Conservation (phyloP, 2,797 vertebrate genomes). For the Sebastolobus alascanus region DNA sequence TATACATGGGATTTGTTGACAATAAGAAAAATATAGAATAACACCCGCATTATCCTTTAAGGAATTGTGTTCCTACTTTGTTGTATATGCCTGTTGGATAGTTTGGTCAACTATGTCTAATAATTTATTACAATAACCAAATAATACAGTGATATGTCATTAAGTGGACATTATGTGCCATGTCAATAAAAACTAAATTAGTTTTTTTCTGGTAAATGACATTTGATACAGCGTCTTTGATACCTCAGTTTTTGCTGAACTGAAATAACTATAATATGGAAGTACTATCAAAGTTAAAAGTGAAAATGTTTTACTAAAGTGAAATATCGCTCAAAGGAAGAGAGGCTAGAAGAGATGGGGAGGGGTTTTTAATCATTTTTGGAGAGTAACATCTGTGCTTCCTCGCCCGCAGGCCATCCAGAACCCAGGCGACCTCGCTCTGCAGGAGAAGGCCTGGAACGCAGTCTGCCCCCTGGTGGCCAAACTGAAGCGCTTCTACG, state of each 20-base stretch:
- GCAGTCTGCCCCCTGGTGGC: conserved; percentile 93
- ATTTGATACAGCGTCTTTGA: background rate
- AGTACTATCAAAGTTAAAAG: conserved; percentile 3
- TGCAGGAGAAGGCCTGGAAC: conserved; percentile 94
- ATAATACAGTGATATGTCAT: background rate
- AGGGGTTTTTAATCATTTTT: conserved; percentile 21
- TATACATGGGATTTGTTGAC: background rate
- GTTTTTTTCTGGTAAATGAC: background rate
- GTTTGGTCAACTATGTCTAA: background rate
- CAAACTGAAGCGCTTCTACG: conserved; percentile 93
- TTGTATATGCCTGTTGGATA: background rate
- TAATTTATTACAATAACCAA: background rate
- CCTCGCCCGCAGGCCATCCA: conserved; percentile 88
- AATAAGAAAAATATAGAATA: background rate
- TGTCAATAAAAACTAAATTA: background rate
- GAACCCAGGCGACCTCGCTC: conserved; percentile 90
- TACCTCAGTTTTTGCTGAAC: background rate
- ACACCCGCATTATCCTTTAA: background rate
- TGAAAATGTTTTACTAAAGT: conserved; percentile 24
- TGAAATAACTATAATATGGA: background rate
- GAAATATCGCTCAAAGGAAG: conserved; percentile 1
- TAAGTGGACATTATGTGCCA: too few relatives aligned
- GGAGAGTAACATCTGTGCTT: conserved; percentile 54
- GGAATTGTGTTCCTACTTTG: too few relatives aligned
- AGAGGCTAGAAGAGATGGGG: background rate